Evolutionary conservation across 2,888 invertebrate species (phyloP).

Genomic region (Cephus pygmeus): DNA sequence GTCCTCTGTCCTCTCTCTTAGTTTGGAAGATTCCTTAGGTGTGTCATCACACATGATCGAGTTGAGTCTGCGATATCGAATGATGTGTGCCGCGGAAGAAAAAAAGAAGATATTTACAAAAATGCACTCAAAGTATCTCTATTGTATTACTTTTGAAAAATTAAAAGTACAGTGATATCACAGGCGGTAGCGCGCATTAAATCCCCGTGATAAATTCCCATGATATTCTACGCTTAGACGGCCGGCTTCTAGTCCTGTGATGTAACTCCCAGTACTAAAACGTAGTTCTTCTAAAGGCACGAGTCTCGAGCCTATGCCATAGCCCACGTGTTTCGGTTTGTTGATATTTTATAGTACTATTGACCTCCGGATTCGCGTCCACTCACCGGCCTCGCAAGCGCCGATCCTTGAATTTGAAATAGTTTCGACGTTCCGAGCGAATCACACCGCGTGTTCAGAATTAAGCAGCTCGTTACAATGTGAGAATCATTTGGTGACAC

Average conservation of each 20-base stretch:
- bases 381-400: conserved; percentile 11
- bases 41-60: neutral
- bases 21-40: neutral
- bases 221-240: neutral
- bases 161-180: neutral
- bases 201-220: neutral
- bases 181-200: neutral
- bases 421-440: conserved; percentile 36
- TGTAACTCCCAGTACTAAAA: neutral
- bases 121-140: too few species aligned
- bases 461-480: conserved; percentile 30
- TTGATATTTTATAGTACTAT: conserved; percentile 27
- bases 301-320: conserved; percentile 7
- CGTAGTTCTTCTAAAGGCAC: neutral
- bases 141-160: neutral
- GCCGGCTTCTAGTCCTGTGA: neutral
- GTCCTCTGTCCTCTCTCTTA: too few species aligned
- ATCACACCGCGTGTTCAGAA: conserved; percentile 40
- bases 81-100: neutral
- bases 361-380: conserved; percentile 14
- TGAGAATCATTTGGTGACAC: conserved; percentile 24
- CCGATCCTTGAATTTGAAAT: conserved; percentile 51
- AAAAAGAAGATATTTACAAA: neutral
- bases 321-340: conserved; percentile 20
- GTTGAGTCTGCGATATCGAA: neutral